Conservation (phyloP, 92 coral and sea anemone genomes). For the Micromussa lordhowensis region DNA sequence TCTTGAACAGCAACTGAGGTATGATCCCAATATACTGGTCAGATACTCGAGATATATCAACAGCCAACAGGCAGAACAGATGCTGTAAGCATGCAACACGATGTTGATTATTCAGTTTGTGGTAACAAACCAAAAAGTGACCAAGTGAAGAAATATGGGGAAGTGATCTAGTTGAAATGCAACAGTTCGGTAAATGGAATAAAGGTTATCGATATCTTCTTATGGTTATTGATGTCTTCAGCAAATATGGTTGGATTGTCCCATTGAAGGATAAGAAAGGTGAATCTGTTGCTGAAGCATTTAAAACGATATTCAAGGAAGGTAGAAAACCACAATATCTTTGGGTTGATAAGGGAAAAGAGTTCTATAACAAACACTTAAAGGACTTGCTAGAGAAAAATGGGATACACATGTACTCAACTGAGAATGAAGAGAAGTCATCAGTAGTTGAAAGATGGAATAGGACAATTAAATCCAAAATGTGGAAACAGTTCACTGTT, state of each 20-base stretch:
- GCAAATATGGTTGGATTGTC: slow-evolving; percentile 42
- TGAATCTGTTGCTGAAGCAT: slow-evolving; percentile 40
- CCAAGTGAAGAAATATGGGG: neutral
- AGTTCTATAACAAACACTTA: slow-evolving; percentile 55
- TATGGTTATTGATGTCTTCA: no score
- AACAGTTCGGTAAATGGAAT: no score
- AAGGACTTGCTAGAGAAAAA: slow-evolving; percentile 60
- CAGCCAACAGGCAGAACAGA: neutral
- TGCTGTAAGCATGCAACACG: neutral
- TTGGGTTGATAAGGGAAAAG: slow-evolving; percentile 65
- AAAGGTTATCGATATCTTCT: no score
- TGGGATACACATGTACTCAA: slow-evolving; percentile 44
- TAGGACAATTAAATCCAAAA: no score
- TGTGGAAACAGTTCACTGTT: no score
- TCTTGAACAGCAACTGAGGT: no score
- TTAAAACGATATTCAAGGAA: slow-evolving; percentile 59
- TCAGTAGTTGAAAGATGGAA: no score
- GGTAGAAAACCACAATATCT: slow-evolving; percentile 58
- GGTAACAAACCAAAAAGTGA: neutral
- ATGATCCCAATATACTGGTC: no score
- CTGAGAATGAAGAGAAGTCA: no score
- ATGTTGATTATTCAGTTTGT: neutral
- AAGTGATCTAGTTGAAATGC: no score
- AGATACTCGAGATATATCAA: no score
- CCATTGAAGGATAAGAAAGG: slow-evolving; percentile 67